Evolutionary conservation across 1,140 invertebrate genomes (phyloP).

Genomic region (Macrobrachium nipponense): DNA sequence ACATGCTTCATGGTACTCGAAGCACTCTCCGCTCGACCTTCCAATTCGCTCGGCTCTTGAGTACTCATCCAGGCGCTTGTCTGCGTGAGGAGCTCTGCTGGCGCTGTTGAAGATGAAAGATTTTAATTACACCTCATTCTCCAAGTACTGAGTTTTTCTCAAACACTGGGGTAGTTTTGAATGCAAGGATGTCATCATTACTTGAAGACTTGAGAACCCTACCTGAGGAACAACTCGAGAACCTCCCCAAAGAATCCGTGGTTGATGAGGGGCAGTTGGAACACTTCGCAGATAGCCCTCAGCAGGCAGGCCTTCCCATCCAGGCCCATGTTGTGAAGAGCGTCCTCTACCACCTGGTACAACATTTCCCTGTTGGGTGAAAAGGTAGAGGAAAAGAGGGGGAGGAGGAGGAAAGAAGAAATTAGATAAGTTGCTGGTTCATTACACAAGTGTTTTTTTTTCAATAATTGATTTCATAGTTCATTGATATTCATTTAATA

Average conservation of each 20-base stretch:
- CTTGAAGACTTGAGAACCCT: not conserved
- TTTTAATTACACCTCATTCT: not conserved
- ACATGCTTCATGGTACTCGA: conserved; percentile 12
- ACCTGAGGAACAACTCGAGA: conserved; percentile 53
- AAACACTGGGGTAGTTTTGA: not conserved
- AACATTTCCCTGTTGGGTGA: conserved; percentile 15
- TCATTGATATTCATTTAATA: too few species aligned
- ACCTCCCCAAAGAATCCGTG: conserved; percentile 55
- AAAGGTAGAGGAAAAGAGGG: not conserved
- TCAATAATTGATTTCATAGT: not conserved
- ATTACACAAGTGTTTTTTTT: not conserved
- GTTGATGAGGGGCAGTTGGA: conserved; percentile 35
- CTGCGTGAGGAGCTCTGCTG: conserved; percentile 22
- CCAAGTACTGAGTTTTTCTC: not conserved
- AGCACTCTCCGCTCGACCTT: conserved; percentile 28
- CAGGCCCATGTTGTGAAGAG: conserved; percentile 37
- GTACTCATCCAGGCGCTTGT: conserved; percentile 30
- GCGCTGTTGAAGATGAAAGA: not conserved
- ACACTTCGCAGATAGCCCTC: conserved; percentile 55
- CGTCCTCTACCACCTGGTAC: conserved; percentile 27
- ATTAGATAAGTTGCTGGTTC: not conserved
- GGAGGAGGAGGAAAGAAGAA: not conserved
- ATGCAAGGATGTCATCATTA: not conserved
- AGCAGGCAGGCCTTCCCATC: conserved; percentile 56
- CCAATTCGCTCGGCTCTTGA: conserved; percentile 20